phyloP scores from a whole-genome alignment of 2,888 invertebrate species.

The Ceramica pisi region DNA sequence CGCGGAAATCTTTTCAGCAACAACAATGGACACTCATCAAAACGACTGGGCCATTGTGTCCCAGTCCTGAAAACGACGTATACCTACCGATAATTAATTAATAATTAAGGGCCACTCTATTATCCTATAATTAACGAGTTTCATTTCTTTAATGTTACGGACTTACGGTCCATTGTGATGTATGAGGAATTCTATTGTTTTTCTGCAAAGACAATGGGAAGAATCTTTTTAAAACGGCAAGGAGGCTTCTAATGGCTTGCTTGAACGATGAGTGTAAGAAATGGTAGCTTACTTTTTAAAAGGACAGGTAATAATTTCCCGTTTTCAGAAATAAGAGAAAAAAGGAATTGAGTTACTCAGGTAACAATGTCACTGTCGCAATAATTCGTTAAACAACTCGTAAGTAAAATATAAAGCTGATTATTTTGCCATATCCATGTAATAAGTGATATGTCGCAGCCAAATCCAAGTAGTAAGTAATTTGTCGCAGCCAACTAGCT shows the following conservation, averaged over 20 bases:
- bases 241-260: neutral
- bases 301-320: neutral
- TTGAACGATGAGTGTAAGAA: constrained; percentile 32
- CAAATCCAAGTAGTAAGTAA: no score
- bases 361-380: no score
- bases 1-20: constrained; percentile 68
- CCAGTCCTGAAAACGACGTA: constrained; percentile 72
- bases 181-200: constrained; percentile 51
- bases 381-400: neutral
- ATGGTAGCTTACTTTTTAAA: constrained; percentile 13
- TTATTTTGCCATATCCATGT: no score
- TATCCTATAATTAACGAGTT: constrained; percentile 72
- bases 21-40: constrained; percentile 73
- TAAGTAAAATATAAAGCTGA: neutral
- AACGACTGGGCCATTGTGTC: constrained; percentile 71
- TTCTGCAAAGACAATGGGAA: constrained; percentile 30
- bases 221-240: constrained; percentile 47
- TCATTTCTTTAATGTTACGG: constrained; percentile 66
- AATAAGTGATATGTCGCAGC: no score
- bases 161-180: constrained; percentile 59
- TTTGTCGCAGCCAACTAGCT: no score
- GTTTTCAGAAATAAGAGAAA: neutral
- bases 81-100: constrained; percentile 78
- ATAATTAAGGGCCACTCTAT: constrained; percentile 77
- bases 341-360: no score